Evolutionary conservation across 2,797 vertebrate genomes (phyloP).

Genomic region (Psittacula echo): DNA sequence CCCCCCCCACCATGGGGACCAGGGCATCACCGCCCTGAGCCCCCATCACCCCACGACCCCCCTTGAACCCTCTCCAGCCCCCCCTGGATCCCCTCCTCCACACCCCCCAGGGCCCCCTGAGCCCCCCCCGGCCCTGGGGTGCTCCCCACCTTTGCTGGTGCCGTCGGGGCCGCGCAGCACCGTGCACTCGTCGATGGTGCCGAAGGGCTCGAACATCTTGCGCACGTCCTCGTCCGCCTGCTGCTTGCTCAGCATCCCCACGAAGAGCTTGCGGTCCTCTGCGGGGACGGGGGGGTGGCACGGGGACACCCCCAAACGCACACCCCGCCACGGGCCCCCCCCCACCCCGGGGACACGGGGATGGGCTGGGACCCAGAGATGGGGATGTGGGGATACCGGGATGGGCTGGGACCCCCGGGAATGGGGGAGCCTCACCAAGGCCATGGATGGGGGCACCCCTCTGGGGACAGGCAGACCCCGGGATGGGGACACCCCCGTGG

Average conservation of each 20-base stretch:
- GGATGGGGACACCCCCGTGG: too few relatives aligned
- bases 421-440: too few relatives aligned
- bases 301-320: background rate
- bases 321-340: background rate
- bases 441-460: background rate
- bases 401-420: too few relatives aligned
- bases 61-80: too few relatives aligned
- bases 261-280: constrained; percentile 95
- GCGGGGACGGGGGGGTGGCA: background rate
- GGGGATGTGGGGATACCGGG: background rate
- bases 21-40: background rate
- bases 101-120: background rate
- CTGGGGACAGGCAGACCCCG: too few relatives aligned
- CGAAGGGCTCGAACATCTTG: constrained; percentile 92
- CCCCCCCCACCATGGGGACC: too few relatives aligned
- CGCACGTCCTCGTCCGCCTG: constrained; percentile 92
- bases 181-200: constrained; percentile 93
- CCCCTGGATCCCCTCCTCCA: background rate
- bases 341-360: background rate
- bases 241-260: constrained; percentile 94
- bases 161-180: constrained; percentile 92
- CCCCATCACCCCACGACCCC: background rate
- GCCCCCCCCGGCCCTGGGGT: background rate
- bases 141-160: constrained; percentile 89
- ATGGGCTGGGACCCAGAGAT: background rate